Percentiles rank a stretch among this genome's conserved stretches.
Evolutionary conservation across 2,113 vertebrate species (phyloP).

Genomic region (Dipodomys merriami): DNA sequence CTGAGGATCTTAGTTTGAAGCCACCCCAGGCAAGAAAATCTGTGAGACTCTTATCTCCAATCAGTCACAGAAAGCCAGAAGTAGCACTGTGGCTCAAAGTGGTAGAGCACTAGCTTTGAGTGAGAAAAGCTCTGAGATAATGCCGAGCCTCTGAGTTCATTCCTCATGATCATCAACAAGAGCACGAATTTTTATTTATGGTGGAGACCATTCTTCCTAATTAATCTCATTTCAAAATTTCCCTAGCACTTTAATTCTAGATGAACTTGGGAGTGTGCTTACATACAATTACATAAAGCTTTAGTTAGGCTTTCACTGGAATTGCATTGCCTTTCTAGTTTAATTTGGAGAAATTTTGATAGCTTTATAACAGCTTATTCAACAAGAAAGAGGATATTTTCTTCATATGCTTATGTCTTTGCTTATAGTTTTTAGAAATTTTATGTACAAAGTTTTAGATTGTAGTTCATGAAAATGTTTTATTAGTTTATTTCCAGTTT

Average conservation of each 20-base stretch:
- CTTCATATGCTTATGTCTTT: not conserved
- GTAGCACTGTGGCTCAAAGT: too few species aligned
- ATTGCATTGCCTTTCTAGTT: not conserved
- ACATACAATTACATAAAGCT: not conserved
- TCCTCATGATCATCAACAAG: too few species aligned
- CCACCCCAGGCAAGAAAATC: too few species aligned
- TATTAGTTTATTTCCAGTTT: constrained; percentile 5
- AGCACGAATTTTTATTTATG: not conserved
- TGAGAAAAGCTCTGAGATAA: too few species aligned
- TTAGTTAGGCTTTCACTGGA: not conserved
- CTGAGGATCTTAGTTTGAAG: too few species aligned
- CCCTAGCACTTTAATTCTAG: not conserved
- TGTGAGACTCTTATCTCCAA: too few species aligned
- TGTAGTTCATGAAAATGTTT: not conserved
- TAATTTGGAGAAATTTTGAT: constrained; percentile 1
- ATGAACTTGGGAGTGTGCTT: not conserved
- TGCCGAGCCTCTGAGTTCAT: too few species aligned
- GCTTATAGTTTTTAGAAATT: not conserved
- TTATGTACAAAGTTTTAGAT: not conserved
- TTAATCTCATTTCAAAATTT: not conserved
- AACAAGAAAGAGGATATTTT: not conserved
- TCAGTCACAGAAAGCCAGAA: too few species aligned
- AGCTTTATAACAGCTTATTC: not conserved
- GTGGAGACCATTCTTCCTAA: not conserved
- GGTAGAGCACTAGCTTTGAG: too few species aligned